Evolutionary conservation across 2,888 invertebrate genomes (phyloP).

Genomic region (Ormyrus thymus): DNA sequence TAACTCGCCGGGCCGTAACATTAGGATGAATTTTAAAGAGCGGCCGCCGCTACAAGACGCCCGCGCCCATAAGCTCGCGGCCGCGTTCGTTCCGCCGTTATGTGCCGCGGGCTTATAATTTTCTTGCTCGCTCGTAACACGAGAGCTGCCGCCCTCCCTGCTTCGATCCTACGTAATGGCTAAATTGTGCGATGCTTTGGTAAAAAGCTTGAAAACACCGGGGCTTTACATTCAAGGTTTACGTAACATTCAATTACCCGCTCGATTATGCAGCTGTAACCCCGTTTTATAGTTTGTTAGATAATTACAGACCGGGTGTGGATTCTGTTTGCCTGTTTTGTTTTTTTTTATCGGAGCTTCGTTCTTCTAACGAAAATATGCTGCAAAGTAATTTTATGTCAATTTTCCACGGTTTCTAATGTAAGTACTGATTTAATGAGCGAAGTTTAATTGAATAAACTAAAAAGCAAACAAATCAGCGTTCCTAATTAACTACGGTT

Average conservation of each 20-base stretch:
- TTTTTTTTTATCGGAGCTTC: no score
- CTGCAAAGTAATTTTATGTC: no score
- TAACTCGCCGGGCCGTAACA: slow-evolving; percentile 50
- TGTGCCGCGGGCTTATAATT: slow-evolving; percentile 26
- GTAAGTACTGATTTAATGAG: no score
- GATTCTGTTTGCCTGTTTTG: no score
- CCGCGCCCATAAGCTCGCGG: not conserved
- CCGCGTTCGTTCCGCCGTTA: slow-evolving; percentile 1
- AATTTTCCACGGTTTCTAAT: no score
- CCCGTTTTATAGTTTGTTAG: no score
- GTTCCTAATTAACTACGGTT: no score
- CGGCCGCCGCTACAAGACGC: not conserved
- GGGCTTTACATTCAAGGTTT: not conserved
- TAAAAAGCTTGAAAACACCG: not conserved
- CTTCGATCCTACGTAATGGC: not conserved
- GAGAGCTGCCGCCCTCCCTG: not conserved
- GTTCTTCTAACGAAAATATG: no score
- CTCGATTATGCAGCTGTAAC: no score
- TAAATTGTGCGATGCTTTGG: not conserved
- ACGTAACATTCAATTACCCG: not conserved
- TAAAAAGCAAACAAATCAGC: no score
- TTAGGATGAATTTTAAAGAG: slow-evolving; percentile 51
- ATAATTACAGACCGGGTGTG: no score
- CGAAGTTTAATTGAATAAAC: no score
- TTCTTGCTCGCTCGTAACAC: not conserved